Evolutionary conservation across 2,888 invertebrate genomes (phyloP).

Genomic region (Dasysyrphus tricinctus): DNA sequence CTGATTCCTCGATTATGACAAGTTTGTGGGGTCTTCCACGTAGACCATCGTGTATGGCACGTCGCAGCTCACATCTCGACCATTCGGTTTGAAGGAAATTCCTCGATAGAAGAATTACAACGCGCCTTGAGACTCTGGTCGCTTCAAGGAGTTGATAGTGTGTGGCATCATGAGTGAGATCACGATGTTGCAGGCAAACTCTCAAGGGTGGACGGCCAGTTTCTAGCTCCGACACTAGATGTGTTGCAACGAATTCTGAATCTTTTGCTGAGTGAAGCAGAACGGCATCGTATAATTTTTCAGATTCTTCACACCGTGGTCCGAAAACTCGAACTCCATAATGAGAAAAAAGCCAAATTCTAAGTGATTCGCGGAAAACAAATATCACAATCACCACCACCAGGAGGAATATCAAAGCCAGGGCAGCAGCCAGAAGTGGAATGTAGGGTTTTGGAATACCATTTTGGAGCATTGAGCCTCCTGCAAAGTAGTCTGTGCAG

Average conservation of each 20-base stretch:
- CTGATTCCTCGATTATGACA: constrained; percentile 94
- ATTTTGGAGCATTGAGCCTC: constrained; percentile 90
- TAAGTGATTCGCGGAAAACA: constrained; percentile 92
- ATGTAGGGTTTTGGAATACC: constrained; percentile 92
- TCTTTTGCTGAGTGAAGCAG: constrained; percentile 96
- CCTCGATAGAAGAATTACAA: constrained; percentile 93
- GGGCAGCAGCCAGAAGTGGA: constrained; percentile 91
- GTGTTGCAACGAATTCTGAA: constrained; percentile 93
- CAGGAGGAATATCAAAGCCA: constrained; percentile 90
- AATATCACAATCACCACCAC: constrained; percentile 91
- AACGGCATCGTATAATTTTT: constrained; percentile 95
- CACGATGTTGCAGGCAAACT: constrained; percentile 94
- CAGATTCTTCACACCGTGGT: constrained; percentile 90
- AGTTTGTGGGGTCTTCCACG: constrained; percentile 93
- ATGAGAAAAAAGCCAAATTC: constrained; percentile 94
- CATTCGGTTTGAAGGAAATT: constrained; percentile 97
- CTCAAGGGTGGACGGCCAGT: constrained; percentile 90
- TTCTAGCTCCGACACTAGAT: constrained; percentile 93
- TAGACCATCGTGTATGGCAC: constrained; percentile 94
- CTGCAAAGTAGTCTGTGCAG: constrained; percentile 93
- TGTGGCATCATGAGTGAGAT: constrained; percentile 89
- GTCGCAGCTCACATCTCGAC: constrained; percentile 95
- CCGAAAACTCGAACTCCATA: constrained; percentile 93
- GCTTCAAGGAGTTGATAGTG: constrained; percentile 89
- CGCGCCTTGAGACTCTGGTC: constrained; percentile 93